Base-by-base conservation (phyloP, 2,888 invertebrate genomes). In the Pegoplata infirma region DNA sequence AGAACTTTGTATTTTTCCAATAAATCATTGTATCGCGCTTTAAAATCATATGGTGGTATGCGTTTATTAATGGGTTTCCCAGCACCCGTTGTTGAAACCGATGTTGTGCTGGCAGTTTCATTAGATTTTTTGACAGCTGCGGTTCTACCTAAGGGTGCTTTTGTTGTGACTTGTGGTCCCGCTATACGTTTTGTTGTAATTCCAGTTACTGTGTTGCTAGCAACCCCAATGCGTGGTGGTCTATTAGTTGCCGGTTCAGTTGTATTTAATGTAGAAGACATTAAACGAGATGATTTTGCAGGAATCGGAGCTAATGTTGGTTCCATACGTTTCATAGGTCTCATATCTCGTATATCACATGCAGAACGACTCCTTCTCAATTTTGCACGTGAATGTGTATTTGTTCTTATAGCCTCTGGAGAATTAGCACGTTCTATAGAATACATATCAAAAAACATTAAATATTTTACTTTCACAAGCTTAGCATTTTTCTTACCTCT, bases 31-130 rank as follows among this genome's bases (percentile, higher is more conserved):
- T 92, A 92, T 59, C 94, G 91, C 25, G 93, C 93, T 86, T 94
- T 93, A 80, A 91, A 93, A 84, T 93, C 93, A 87, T 93, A 93
- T 0, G 93, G 90, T 6, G 92, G 90, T 58, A 92, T 91, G 79
- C 93, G 91, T 66, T 92, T 92, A 3, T 91, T 90, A 17, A 88
- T 90, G 0, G 86, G 64, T 40, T 87, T 87, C 21, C 81, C 76
- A 21, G 82, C 76, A 10, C 82, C 82, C 7, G 84, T 81, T 5
- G 85, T 81, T 0, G 83, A 81, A 25, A 80, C 17, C 10, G 82
- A 80, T 21, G 81, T 80, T 3, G 77, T 17, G 5, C 19, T 68
- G 69, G 49, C 25, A 19, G 61, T 0, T 7, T 71, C 17, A 1
- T 19, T 23, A 12, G 12, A 5, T 47, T 79, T 77, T 8, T 77